Base-by-base conservation (phyloP, 2,797 vertebrate species). In the Danio tinwini region DNA sequence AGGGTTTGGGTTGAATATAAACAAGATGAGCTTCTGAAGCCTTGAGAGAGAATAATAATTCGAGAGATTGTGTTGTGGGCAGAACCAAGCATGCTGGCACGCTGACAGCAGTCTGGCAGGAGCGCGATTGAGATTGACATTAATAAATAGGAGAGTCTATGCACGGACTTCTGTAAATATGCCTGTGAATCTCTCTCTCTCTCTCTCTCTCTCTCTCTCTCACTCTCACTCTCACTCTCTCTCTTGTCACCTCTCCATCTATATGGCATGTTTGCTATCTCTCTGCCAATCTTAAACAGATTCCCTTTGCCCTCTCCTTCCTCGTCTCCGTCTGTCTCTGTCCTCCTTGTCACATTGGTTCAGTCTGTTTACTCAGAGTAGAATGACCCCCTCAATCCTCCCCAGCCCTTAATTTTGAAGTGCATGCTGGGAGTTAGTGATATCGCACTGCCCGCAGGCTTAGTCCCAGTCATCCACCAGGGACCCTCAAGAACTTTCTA, bases 291-390 rank as follows among this genome's bases (percentile, higher is more conserved):
- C 19, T 19, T 52, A 75, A 76, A 64, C 52, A 19, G 42, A 58
- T 49, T 59, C 64, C 53, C 44, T 19, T 8, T 59, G 16, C 58
- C 11, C 44, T 62, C 19, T 61, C n/a, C 64, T 61, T 53, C 42
- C 47, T 53, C n/a, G 50, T 68, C 44, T 63, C 81, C 70, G 76
- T 76, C 83, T 52, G 83, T 87, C 86, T 89, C 87, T 88, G 88
- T 86, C 83, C 85, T 90, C 88, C 88, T 88, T 85, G 89, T 90
- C 91, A 87, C 87, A 87, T 87, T 82, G 82, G 81, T 83, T 74
- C 56, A 76, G 81, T 81, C 53, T 50, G 62, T 68, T 65, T 76
- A 55, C 76, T 65, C 69, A 1, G 17, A 73, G 29, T 47, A 45
- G 44, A 65, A 86, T 88, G 89, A 89, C 87, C 45, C 44, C 73